Base-by-base conservation (phyloP, 2,888 invertebrate species). In the Coremacera marginata region DNA sequence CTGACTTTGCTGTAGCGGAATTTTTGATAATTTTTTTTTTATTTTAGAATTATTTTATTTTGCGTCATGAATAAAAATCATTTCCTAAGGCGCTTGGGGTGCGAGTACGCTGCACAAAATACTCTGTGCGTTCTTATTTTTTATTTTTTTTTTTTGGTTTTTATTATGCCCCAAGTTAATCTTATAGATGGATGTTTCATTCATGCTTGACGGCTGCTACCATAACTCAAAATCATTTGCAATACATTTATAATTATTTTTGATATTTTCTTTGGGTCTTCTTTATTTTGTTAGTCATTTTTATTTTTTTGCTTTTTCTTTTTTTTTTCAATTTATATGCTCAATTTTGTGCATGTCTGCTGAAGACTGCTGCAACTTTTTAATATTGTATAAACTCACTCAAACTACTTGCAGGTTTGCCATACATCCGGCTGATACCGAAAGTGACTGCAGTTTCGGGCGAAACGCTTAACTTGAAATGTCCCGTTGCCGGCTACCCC, bases 371-470 rank as follows among this genome's bases (percentile, higher is more conserved):
- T 37, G 44, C n/a, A 67, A 44, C n/a, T 19, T 67, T 67, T 67
- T 44, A 67, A 67, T 44, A 19, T n/a, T n/a, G n/a, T 31, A 44
- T 44, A 7, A 44, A 44, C 44, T 44, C 11, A 44, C 44, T 44
- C 44, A 44, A 44, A 44, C 44, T 44, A 44, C 44, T 80, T 82
- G 22, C 83, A 95, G 95, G 95, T 84, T 91, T 94, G 84, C 95
- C 95, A 4, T 94, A 94, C 87, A 94, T 95, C 82, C 92, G 95
- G 65, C 91, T 94, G 79, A 94, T 95, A 88, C 94, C 94, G 44
- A 95, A 95, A 90, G 93, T 95, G 82, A 95, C 95, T 34, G 95
- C 95, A 5, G 94, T 95, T 14, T 95, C 95, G 9, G 94, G 94
- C 67, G 94, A 95, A 88, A 92, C 92, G 77, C 90, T 95, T 82